These are phyloP conservation scores for Chamaea fasciata DNA, from an alignment of 2,113 vertebrate species.

Conservation along the genomic window DNA sequence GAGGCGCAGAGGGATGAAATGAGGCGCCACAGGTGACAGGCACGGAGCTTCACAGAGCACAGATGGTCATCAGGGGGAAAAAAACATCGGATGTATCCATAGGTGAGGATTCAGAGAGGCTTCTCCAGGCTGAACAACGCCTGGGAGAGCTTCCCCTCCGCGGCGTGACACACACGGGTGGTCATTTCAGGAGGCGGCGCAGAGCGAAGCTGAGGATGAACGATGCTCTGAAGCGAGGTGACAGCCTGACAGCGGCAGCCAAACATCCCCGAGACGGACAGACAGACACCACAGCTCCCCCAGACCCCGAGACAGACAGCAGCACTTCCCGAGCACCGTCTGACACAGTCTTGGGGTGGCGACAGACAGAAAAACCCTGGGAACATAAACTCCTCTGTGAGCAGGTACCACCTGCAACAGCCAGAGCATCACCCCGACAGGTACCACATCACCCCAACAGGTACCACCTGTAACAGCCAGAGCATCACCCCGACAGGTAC, in stretches of 20 bases:
- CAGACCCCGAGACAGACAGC: background rate
- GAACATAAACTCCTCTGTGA: background rate
- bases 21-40: background rate
- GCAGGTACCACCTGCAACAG: background rate
- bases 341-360: fast-evolving
- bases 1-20: background rate
- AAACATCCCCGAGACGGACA: background rate
- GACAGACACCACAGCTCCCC: background rate
- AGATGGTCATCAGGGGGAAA: background rate
- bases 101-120: background rate
- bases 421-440: background rate
- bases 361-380: background rate
- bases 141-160: background rate
- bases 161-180: fast-evolving
- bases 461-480: too few relatives aligned
- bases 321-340: background rate
- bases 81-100: fast-evolving
- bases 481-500: background rate
- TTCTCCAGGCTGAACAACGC: background rate
- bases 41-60: background rate
- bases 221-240: background rate
- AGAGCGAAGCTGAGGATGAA: background rate
- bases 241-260: background rate
- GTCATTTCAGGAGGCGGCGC: background rate
- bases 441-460: background rate